Evolutionary conservation across 2,888 invertebrate species (phyloP).

Genomic region (Germaria angustata): DNA sequence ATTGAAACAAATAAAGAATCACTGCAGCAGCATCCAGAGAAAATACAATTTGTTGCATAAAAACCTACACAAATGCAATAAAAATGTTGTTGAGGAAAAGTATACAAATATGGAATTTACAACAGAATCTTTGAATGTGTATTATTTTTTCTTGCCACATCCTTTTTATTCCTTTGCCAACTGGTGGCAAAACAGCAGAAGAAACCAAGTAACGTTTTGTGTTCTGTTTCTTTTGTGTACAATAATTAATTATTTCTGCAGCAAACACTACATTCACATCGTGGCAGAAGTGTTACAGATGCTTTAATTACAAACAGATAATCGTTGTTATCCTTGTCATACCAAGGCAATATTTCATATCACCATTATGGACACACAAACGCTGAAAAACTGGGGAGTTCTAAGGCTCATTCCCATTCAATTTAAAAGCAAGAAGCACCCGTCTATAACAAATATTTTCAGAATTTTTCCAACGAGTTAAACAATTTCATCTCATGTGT

Average conservation of each 20-base stretch:
- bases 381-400: not conserved
- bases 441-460: conserved; percentile 10
- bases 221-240: not conserved
- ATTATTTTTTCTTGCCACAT: conserved; percentile 28
- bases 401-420: not conserved
- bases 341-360: conserved; percentile 56
- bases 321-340: conserved; percentile 50
- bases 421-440: not conserved
- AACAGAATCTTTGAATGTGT: conserved; percentile 55
- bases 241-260: conserved; percentile 57
- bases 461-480: conserved; percentile 3
- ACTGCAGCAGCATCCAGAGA: not conserved
- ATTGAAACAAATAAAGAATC: conserved; percentile 24
- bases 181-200: conserved; percentile 10
- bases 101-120: conserved; percentile 39
- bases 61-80: conserved; percentile 24
- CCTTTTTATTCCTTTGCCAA: conserved; percentile 12
- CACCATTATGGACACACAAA: not conserved
- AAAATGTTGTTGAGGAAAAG: conserved; percentile 19
- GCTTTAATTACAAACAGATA: conserved; percentile 62
- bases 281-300: conserved; percentile 48
- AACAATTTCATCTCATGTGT: conserved; percentile 29
- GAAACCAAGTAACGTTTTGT: not conserved
- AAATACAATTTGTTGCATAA: not conserved
- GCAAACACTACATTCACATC: not conserved